Percentiles rank a stretch among this genome's conserved stretches.
These are phyloP conservation scores for Bungarus multicinctus DNA, from an alignment of 2,113 vertebrate species.

Conservation along the genomic window DNA sequence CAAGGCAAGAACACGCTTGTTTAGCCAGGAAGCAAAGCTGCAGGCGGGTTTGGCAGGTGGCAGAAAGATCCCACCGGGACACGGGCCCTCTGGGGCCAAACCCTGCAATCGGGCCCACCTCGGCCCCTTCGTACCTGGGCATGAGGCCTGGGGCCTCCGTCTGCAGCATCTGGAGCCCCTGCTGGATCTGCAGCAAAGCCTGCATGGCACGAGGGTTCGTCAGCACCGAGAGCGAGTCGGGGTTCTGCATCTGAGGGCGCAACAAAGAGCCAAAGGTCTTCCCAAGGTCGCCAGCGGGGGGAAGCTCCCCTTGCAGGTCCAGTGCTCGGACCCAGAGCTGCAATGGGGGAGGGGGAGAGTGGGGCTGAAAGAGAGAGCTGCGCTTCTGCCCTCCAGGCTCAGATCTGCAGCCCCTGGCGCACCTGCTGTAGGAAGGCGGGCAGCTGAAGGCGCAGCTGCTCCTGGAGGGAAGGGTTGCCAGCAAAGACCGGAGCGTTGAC, in stretches of 20 bases:
- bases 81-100: background rate
- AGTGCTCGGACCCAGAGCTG: background rate
- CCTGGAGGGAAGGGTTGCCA: constrained; percentile 95
- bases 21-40: background rate
- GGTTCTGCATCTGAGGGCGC: constrained; percentile 91
- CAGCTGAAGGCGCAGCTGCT: constrained; percentile 93
- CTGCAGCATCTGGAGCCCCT: constrained; percentile 95
- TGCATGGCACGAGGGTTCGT: constrained; percentile 98
- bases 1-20: constrained; percentile 40
- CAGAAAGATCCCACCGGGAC: background rate
- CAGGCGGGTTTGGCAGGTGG: background rate
- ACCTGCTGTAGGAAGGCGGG: constrained; percentile 98
- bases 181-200: constrained; percentile 97
- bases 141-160: constrained; percentile 95
- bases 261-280: background rate
- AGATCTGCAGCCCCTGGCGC: background rate
- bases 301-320: background rate
- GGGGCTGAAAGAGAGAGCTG: background rate
- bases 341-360: background rate
- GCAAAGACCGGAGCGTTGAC: constrained; percentile 96
- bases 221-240: constrained; percentile 92
- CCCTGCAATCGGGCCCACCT: background rate
- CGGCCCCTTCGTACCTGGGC: constrained; percentile 76
- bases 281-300: background rate
- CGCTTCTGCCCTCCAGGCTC: background rate